Evolutionary conservation across 2,113 vertebrate genomes (phyloP).

Genomic region (Prinia subflava): DNA sequence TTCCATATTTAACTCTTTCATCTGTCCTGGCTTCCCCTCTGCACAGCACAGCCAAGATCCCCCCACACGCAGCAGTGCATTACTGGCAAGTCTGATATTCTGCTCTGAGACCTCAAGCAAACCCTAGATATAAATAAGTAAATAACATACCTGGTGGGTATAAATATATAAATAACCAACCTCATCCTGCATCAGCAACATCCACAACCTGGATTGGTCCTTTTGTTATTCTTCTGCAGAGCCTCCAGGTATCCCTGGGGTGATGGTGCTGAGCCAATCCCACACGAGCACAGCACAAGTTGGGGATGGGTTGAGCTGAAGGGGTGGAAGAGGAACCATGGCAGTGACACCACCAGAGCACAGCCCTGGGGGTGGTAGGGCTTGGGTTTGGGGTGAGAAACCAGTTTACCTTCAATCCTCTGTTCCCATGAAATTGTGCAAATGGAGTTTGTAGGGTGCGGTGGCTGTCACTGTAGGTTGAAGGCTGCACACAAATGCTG

Average conservation of each 20-base stretch:
- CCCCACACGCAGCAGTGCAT: neutral
- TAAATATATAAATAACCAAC: neutral
- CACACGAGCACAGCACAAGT: accelerated
- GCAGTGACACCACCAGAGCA: neutral
- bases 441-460: accelerated
- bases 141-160: neutral
- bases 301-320: neutral
- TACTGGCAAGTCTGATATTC: accelerated
- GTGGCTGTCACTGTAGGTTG: accelerated
- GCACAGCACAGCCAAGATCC: neutral
- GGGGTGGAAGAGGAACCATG: neutral
- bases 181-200: neutral
- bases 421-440: accelerated
- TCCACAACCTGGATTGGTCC: neutral
- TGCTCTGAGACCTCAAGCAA: neutral
- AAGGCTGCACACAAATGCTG: neutral
- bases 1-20: slow-evolving; percentile 48
- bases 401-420: neutral
- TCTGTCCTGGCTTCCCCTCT: neutral
- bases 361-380: neutral
- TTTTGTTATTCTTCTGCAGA: neutral
- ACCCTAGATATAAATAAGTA: neutral
- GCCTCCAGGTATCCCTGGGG: neutral
- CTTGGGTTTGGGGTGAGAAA: neutral
- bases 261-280: neutral